These are phyloP conservation scores for Caranx ignobilis DNA, from an alignment of 2,113 vertebrate genomes.

Conservation along the genomic window DNA sequence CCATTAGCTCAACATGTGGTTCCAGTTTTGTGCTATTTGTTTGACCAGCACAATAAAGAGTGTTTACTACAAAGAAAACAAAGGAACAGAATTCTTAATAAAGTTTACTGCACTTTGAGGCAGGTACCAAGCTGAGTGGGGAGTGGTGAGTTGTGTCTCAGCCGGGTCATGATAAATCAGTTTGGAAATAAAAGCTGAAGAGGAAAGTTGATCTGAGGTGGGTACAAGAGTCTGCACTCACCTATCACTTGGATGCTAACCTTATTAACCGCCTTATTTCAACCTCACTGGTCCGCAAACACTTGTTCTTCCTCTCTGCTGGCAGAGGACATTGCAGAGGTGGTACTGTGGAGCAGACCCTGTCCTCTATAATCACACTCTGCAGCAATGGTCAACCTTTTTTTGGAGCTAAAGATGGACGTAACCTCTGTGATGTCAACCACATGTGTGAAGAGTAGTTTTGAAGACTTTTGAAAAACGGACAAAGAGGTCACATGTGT, in stretches of 20 bases:
- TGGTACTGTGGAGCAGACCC: no score
- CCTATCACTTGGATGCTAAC: background rate
- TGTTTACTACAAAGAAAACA: slow-evolving; percentile 61
- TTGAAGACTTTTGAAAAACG: no score
- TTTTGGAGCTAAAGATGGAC: no score
- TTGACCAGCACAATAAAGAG: slow-evolving; percentile 33
- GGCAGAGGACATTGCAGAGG: no score
- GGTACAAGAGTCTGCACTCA: background rate
- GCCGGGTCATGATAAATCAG: slow-evolving; percentile 11
- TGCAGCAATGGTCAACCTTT: no score
- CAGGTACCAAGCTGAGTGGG: background rate
- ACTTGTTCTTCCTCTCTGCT: no score
- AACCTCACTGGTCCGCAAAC: no score
- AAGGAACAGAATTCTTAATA: slow-evolving; percentile 45
- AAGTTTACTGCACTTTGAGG: slow-evolving; percentile 30
- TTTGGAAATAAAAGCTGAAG: background rate
- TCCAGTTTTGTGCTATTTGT: slow-evolving; percentile 41
- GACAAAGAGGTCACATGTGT: no score
- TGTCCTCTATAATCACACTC: no score
- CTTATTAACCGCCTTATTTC: no score
- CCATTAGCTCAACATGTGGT: slow-evolving; percentile 34
- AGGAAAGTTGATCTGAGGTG: background rate
- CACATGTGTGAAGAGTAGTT: no score
- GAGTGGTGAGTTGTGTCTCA: background rate
- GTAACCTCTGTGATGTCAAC: no score